Evolutionary conservation across 2,797 vertebrate genomes (phyloP), one percentile per base, ranked within the genome.

Genomic region (Antennarius maculatus): DNA sequence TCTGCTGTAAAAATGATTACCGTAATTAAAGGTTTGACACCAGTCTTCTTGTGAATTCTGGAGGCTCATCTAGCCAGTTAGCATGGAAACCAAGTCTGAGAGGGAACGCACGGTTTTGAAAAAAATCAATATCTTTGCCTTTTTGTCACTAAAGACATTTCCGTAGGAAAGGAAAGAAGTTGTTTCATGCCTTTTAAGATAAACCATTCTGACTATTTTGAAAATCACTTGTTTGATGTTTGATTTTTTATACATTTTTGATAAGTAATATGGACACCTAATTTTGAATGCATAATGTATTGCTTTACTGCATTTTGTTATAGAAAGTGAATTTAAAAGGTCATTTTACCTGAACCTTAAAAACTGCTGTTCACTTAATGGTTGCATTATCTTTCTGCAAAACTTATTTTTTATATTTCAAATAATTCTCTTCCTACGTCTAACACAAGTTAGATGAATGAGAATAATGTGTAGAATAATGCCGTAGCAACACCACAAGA

Each of bases 21-120:
- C 23, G 23, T 23, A 86, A 85, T 84, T 76, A 86, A 79, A 71
- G 85, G 81, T 87, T 76, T 87, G 85, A 85, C 88, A 85, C 85
- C 86, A 88, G 64, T 87, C 87, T 84, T 85, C 66, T 71, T 81
- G 79, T 77, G 83, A 61, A 79, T 87, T 76, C 77, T 81, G 81
- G 69, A 72, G 65, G 67, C 76, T 82, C 76, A 58, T 83, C 57
- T 39, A 65, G 67, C 80, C 59, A 66, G 77, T 77, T 80, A 60
- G 82, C 82, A 67, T 64, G 74, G 72, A 75, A 73, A 79, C 45
- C 74, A 73, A 49, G 65, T 81, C 75, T 71, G 56, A 54, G 77
- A 54, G 17, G 52, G 59, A 76, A 48, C 51, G 2, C 52, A 12
- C 55, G 16, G 42, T 43, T 52, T 48, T 61, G 63, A 29, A 53